These are phyloP conservation scores for Hyperoplus immaculatus DNA, from an alignment of 2,797 vertebrate genomes.

Conservation along the genomic window DNA sequence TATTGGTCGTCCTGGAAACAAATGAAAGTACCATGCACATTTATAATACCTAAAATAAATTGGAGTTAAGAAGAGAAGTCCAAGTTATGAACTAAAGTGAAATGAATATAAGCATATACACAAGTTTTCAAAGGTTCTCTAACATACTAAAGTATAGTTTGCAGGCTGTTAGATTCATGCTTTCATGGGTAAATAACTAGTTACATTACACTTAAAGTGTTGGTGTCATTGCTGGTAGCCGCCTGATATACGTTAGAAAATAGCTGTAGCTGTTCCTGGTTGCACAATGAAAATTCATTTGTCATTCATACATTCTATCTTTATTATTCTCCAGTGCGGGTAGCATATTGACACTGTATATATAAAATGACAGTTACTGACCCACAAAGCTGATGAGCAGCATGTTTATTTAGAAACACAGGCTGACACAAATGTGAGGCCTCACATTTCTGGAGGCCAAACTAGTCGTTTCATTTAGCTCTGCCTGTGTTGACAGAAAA, in stretches of 20 bases:
- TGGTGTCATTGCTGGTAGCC: not conserved
- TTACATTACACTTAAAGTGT: not conserved
- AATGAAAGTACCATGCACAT: not conserved
- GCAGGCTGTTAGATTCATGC: constrained; percentile 11
- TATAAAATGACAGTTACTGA: constrained; percentile 28
- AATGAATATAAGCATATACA: not conserved
- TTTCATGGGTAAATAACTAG: constrained; percentile 45
- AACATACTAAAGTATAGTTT: constrained; percentile 25
- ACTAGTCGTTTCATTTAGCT: not conserved
- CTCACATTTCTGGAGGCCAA: constrained; percentile 9
- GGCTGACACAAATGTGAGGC: not conserved
- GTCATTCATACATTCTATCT: not conserved
- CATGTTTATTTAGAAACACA: constrained; percentile 12
- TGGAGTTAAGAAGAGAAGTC: constrained; percentile 4
- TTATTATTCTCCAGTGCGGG: not conserved
- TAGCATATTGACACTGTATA: constrained; percentile 8
- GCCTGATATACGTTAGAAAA: not conserved
- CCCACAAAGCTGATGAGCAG: constrained; percentile 31
- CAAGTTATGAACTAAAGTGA: not conserved
- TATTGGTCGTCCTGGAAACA: not conserved
- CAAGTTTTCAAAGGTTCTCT: constrained; percentile 60
- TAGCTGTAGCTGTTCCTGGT: not conserved
- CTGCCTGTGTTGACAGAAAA: not conserved
- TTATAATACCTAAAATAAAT: not conserved
- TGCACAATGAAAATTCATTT: not conserved